These are phyloP conservation scores for Rhagonycha fulva DNA, from an alignment of 2,888 invertebrate species.

Conservation along the genomic window DNA sequence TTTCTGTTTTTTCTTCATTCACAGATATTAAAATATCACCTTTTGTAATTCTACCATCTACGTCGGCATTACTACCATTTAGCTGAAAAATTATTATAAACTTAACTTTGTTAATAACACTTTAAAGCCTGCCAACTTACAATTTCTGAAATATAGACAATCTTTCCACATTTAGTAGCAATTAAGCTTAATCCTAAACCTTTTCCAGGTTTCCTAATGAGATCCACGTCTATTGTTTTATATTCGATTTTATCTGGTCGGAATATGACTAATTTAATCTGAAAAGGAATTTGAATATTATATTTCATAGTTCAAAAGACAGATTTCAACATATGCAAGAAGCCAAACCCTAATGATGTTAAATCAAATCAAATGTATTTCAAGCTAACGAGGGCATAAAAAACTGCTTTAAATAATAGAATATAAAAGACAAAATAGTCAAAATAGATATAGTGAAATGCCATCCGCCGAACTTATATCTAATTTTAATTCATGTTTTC, in stretches of 20 bases:
- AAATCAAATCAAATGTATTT: neutral
- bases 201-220: conserved; percentile 86
- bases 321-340: neutral
- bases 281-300: conserved; percentile 38
- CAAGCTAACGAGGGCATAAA: neutral
- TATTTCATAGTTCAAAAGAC: neutral
- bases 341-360: neutral
- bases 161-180: conserved; percentile 74
- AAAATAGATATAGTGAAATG: neutral
- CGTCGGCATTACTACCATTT: conserved; percentile 83
- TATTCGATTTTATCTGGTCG: conserved; percentile 74
- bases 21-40: conserved; percentile 91
- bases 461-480: neutral
- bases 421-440: neutral
- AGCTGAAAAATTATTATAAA: conserved; percentile 60
- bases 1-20: conserved; percentile 82
- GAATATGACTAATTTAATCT: conserved; percentile 85
- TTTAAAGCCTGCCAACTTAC: conserved; percentile 61
- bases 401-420: neutral
- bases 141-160: conserved; percentile 91
- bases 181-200: conserved; percentile 87
- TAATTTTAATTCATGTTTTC: neutral
- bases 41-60: conserved; percentile 86
- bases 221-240: conserved; percentile 77
- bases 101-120: neutral